Conservation (phyloP, 2,113 vertebrate genomes). For the Pteruthius melanotis region DNA sequence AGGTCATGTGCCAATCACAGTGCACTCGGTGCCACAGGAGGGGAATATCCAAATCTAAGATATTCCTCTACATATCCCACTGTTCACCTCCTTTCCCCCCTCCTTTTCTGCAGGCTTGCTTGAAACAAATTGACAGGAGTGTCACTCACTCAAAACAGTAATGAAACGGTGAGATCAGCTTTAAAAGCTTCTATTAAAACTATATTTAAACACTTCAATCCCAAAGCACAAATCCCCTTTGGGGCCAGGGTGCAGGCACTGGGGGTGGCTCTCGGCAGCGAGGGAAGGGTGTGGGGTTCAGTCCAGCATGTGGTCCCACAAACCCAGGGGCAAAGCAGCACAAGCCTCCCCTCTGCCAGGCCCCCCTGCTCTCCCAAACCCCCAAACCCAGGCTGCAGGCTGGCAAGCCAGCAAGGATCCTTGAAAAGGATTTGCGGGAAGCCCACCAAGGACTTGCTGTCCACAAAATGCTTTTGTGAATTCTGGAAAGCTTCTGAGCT, state of each 20-base stretch:
- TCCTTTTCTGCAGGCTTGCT: background rate
- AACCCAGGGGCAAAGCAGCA: background rate
- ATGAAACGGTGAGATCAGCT: background rate
- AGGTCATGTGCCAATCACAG: background rate
- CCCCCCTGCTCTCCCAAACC: background rate
- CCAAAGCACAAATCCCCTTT: background rate
- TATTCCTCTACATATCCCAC: rapidly evolving
- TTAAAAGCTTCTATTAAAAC: constrained; percentile 9
- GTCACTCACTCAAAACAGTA: constrained; percentile 3
- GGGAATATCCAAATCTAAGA: background rate
- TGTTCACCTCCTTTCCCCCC: background rate
- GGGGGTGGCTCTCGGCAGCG: background rate
- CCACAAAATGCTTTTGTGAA: rapidly evolving
- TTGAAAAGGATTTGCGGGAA: rapidly evolving
- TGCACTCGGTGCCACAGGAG: background rate
- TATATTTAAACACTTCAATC: background rate
- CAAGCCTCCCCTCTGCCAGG: rapidly evolving
- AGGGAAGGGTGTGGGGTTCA: background rate
- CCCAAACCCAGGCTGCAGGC: background rate
- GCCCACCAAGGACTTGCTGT: background rate
- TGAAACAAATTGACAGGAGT: background rate
- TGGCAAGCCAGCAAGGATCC: background rate
- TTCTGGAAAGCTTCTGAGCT: background rate
- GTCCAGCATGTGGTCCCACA: background rate
- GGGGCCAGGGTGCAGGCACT: background rate